Conservation (phyloP, 2,888 invertebrate genomes). For the Netelia inedita region DNA sequence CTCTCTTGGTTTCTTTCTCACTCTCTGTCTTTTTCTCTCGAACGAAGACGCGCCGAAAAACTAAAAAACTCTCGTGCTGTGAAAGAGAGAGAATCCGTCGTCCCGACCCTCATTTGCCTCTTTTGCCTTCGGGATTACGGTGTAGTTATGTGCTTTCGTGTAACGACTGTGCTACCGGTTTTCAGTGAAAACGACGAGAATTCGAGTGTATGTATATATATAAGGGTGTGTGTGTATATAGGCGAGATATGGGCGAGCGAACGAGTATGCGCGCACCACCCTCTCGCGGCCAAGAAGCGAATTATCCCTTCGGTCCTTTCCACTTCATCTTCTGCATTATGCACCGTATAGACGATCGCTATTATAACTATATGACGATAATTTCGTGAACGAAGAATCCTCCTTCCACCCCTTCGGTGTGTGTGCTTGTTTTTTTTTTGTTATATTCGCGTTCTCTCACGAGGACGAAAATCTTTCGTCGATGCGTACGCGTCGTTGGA, state of each 20-base stretch:
- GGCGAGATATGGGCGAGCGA: too few species aligned
- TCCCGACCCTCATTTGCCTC: constrained; percentile 20
- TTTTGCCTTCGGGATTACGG: constrained; percentile 51
- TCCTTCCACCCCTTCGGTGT: too few species aligned
- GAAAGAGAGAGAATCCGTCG: constrained; percentile 20
- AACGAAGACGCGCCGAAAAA: constrained; percentile 28
- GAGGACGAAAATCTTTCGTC: constrained; percentile 14
- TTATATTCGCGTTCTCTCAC: constrained; percentile 7
- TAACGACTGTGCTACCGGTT: constrained; percentile 69
- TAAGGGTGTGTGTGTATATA: not conserved
- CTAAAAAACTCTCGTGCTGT: constrained; percentile 19
- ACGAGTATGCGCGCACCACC: constrained; percentile 15
- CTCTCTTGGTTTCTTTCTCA: constrained; percentile 11
- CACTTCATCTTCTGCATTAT: constrained; percentile 61
- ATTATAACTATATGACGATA: constrained; percentile 47
- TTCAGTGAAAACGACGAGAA: constrained; percentile 61
- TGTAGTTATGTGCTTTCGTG: constrained; percentile 61
- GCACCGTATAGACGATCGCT: constrained; percentile 45
- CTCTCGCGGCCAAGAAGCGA: constrained; percentile 34
- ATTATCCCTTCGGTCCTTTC: constrained; percentile 61
- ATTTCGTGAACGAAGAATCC: constrained; percentile 39
- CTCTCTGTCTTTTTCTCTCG: constrained; percentile 25
- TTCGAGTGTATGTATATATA: constrained; percentile 6
- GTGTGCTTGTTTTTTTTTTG: not conserved
- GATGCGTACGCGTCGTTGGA: too few species aligned